phyloP scores from a whole-genome alignment of 2,113 vertebrate species.

The Catharus fuscescens region DNA sequence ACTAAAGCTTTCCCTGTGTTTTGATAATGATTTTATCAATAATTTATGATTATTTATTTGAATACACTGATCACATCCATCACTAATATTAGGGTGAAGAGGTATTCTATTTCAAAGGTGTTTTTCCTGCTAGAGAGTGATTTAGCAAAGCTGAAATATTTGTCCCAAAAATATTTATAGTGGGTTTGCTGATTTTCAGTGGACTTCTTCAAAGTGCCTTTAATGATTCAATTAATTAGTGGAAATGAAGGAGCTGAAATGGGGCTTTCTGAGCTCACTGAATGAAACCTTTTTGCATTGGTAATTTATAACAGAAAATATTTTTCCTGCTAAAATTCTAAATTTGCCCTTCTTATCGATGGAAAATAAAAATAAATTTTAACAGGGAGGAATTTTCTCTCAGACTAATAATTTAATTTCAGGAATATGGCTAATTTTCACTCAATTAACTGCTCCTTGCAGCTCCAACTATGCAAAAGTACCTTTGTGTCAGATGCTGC shows the following conservation, averaged over 20 bases:
- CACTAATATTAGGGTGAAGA: neutral
- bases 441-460: neutral
- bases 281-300: neutral
- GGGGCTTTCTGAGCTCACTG: neutral
- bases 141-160: neutral
- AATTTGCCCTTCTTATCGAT: rapidly evolving
- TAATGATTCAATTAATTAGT: neutral
- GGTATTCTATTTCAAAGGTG: neutral
- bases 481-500: neutral
- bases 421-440: neutral
- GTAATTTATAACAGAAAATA: neutral
- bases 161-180: neutral
- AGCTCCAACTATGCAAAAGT: neutral
- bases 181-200: neutral
- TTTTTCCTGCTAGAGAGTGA: neutral
- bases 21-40: constrained; percentile 28
- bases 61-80: neutral
- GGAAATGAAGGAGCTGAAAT: neutral
- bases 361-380: neutral
- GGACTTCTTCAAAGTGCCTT: neutral
- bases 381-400: neutral
- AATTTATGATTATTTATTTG: constrained; percentile 36
- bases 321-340: neutral
- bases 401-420: neutral
- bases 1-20: neutral